These are phyloP conservation scores for Pachliopta kotzebuea DNA, from an alignment of 2,888 invertebrate species.

Conservation along the genomic window DNA sequence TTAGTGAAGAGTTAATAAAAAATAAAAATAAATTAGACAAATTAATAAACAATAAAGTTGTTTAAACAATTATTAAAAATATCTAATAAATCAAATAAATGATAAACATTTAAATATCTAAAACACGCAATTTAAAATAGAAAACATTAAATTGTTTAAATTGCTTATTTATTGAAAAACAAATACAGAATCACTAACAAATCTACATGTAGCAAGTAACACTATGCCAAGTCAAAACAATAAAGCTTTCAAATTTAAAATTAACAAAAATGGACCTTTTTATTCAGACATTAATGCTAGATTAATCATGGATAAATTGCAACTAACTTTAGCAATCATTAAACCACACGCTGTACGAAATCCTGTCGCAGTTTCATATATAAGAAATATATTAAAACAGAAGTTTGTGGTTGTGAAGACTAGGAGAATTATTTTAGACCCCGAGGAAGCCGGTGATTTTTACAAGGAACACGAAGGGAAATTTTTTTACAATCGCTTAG, in stretches of 20 bases:
- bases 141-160: too few relatives aligned
- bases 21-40: too few relatives aligned
- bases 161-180: neutral
- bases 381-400: conserved; percentile 84
- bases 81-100: too few relatives aligned
- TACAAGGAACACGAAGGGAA: conserved; percentile 90
- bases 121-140: too few relatives aligned
- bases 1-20: too few relatives aligned
- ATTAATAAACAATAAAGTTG: too few relatives aligned
- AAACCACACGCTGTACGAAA: conserved; percentile 93
- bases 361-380: conserved; percentile 84
- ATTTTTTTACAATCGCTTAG: conserved; percentile 91
- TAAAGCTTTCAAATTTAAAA: neutral
- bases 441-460: conserved; percentile 85
- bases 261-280: neutral
- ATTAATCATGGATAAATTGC: conserved; percentile 65
- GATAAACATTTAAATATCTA: too few relatives aligned
- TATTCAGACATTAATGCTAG: neutral
- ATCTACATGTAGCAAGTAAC: neutral
- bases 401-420: conserved; percentile 88
- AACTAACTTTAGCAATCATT: conserved; percentile 91
- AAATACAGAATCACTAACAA: too few relatives aligned
- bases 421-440: conserved; percentile 82
- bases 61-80: too few relatives aligned
- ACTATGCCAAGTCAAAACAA: neutral